Conservation (phyloP, 2,888 invertebrate genomes). For the Drosophila nr. perissopoda region DNA sequence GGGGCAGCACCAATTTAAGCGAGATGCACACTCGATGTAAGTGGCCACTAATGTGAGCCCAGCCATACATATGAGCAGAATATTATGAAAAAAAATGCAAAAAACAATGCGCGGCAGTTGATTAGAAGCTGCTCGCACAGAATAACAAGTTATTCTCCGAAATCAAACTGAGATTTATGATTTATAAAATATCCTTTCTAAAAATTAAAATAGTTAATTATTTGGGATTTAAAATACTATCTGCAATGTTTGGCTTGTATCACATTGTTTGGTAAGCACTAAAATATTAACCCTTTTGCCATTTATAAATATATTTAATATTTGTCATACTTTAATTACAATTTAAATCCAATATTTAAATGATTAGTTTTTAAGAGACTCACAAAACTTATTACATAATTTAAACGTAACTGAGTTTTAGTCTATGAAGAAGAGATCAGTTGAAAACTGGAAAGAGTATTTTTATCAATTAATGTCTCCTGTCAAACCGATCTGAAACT, state of each 20-base stretch:
- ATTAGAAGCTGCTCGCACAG: constrained; percentile 23
- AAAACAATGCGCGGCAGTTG: constrained; percentile 38
- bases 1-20: constrained; percentile 60
- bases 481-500: background rate
- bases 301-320: too few relatives aligned
- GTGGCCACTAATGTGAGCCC: constrained; percentile 73
- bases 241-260: background rate
- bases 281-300: background rate
- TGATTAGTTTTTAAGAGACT: background rate
- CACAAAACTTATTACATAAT: background rate
- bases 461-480: background rate
- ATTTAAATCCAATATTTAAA: background rate
- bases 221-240: background rate
- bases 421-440: background rate
- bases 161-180: background rate
- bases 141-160: background rate
- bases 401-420: background rate
- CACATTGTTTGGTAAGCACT: background rate
- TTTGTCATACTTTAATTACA: too few relatives aligned
- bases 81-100: background rate
- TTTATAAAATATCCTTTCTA: background rate
- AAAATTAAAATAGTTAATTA: background rate
- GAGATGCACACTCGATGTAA: constrained; percentile 70
- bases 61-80: constrained; percentile 28
- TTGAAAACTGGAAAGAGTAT: background rate